Base-by-base conservation (phyloP, 2,113 vertebrate species). In the Pungitius pungitius region DNA sequence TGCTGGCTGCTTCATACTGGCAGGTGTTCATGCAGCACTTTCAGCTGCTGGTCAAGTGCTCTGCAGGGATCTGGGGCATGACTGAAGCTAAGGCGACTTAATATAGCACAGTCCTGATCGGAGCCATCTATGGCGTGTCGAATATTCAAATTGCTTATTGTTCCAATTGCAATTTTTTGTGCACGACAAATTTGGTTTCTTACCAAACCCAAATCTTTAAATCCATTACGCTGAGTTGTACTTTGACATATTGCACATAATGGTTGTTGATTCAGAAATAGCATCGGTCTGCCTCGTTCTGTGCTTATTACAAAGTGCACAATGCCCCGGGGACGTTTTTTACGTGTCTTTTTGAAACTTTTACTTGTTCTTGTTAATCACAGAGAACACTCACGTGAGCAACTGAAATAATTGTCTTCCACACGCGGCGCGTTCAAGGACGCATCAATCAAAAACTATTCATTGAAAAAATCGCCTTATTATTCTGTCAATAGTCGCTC, bases 11-110 rank as follows among this genome's bases (percentile, higher is more conserved):
- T 63, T 56, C 56, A 24, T 26, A 11, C 73, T 49, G 54, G 52
- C 58, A 73, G 71, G 37, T 81, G 75, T 54, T 55, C 62, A 57
- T 71, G 64, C 52, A 64, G 43, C 22, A 52, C 6, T 61, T 45
- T 58, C 24, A 77, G 20, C 37, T 57, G 14, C 13, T 66, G 56
- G 58, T 65, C 45, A 37, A 63, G 61, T 43, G 56, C 45, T 68
- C 4, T 15, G 39, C 37, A 33, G 60, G 58, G 55, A 57, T 58
- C 33, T 26, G 35, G 12, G 2, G 20, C 63, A 49, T 35, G 22
- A 27, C n/a, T 60, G 26, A 33, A 45, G 20, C 24, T 20, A 20
- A 62, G 40, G 40, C 5, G 15, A 20, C 37, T 24, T 11, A 60
- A 24, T 24, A 39, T 40, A 24, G n/a, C n/a, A 37, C 14, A 11